Conservation (phyloP, 2,113 vertebrate genomes). For the Platysternon megacephalum region DNA sequence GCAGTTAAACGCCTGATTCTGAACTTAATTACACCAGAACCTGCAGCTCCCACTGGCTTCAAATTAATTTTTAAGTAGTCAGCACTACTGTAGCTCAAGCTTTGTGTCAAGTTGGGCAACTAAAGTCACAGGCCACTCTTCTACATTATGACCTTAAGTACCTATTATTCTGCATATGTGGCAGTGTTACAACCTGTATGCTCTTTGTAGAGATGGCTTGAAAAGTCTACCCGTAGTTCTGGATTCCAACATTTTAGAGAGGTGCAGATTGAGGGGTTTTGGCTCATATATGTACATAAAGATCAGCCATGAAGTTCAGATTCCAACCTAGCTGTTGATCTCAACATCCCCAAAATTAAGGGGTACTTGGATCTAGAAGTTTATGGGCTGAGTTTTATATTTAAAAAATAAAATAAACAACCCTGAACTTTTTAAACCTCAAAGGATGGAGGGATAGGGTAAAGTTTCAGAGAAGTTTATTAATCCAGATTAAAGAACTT, state of each 20-base stretch:
- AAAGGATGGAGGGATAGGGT: no score
- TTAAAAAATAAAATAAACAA: no score
- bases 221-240: background rate
- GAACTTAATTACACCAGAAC: background rate
- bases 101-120: background rate
- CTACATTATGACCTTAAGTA: background rate
- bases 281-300: background rate
- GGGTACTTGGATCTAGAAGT: background rate
- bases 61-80: background rate
- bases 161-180: no score
- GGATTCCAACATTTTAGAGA: background rate
- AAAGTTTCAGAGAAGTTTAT: no score
- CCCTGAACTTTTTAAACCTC: no score
- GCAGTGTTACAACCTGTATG: no score
- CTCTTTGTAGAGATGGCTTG: background rate
- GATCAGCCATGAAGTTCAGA: background rate
- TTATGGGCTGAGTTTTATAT: background rate
- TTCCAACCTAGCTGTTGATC: background rate
- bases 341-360: background rate
- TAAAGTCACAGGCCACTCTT: background rate
- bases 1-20: background rate
- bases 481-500: no score
- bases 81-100: background rate
- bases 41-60: background rate
- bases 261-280: background rate